These are phyloP conservation scores for Drosophila kohkoa DNA, from an alignment of 1,140 invertebrate species.

Conservation along the genomic window DNA sequence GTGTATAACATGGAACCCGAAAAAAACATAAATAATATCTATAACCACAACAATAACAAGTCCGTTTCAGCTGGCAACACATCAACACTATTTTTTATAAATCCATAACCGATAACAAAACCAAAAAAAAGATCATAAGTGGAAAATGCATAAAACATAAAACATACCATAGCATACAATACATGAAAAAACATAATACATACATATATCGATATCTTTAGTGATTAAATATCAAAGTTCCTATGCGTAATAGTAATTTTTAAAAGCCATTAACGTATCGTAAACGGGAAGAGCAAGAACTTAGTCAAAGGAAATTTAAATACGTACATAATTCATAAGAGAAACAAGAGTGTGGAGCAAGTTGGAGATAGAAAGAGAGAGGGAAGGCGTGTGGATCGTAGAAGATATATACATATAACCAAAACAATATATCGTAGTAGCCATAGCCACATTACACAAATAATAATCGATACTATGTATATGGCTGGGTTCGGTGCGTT, in stretches of 20 bases:
- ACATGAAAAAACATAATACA: slow-evolving; percentile 40
- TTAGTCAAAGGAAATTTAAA: slow-evolving; percentile 66
- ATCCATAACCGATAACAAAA: slow-evolving; percentile 55
- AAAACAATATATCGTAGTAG: slow-evolving; percentile 39
- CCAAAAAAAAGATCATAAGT: slow-evolving; percentile 25
- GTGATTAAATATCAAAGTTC: slow-evolving; percentile 84
- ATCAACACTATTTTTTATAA: slow-evolving; percentile 54
- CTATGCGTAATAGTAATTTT: slow-evolving; percentile 81
- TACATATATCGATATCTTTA: slow-evolving; percentile 75
- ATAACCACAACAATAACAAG: slow-evolving; percentile 69
- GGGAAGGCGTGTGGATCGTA: slow-evolving; percentile 13
- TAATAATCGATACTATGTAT: slow-evolving; percentile 35
- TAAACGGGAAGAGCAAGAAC: slow-evolving; percentile 43
- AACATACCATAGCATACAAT: slow-evolving; percentile 46
- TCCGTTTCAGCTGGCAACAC: slow-evolving; percentile 82
- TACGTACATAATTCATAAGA: slow-evolving; percentile 75
- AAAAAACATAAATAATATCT: slow-evolving; percentile 36
- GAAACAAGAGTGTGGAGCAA: background rate
- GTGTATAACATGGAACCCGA: slow-evolving; percentile 70
- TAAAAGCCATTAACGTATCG: slow-evolving; percentile 53
- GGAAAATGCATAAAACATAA: slow-evolving; percentile 21
- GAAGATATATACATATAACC: slow-evolving; percentile 36
- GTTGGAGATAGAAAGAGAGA: background rate
- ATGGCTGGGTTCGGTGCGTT: slow-evolving; percentile 40
- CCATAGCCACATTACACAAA: slow-evolving; percentile 19